Evolutionary conservation across 2,888 invertebrate genomes (phyloP), one percentile per base, ranked within the genome.

Genomic region (Ornithoptera priamus): DNA sequence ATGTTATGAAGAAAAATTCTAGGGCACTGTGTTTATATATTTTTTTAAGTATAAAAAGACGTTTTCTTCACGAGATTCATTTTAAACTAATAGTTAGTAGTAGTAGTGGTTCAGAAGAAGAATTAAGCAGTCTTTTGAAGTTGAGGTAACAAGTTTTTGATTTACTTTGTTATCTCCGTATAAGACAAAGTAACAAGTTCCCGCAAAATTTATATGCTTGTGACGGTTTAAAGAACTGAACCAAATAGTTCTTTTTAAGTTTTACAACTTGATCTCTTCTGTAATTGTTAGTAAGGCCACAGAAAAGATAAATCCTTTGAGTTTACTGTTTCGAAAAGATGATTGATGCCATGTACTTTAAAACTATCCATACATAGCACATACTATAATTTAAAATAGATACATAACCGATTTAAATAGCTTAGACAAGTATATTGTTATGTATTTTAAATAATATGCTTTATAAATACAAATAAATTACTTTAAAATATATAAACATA

Each of bases 21-120:
- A 53, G 18, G n/a, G 5, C 18, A 3, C 8, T 53, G 6, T 7
- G 7, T 18, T n/a, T 18, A n/a, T 53, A n/a, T 18, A 6, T n/a
- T 53, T n/a, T n/a, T 18, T n/a, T 15, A 53, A 18, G 1, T 8
- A n/a, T 12, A n/a, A 53, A 15, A 53, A n/a, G 15, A 58, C 10
- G 22, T 22, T 22, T 22, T 58, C 22, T 22, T 8, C 2, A 22
- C 12, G 3, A 24, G 22, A 22, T 58, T n/a, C 57, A 4, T 58
- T 22, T 15, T 20, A 24, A 59, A 65, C 59, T 30, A 30, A 59
- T 60, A 65, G 64, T n/a, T n/a, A n/a, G n/a, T n/a, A n/a, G n/a
- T n/a, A n/a, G n/a, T n/a, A n/a, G n/a, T n/a, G n/a, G n/a, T 69
- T 65, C 42, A 56, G 50, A 22, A 63, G 58, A 20, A n/a, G 60